Base-by-base conservation (phyloP, 2,113 vertebrate genomes). In the Patagioenas fasciata region DNA sequence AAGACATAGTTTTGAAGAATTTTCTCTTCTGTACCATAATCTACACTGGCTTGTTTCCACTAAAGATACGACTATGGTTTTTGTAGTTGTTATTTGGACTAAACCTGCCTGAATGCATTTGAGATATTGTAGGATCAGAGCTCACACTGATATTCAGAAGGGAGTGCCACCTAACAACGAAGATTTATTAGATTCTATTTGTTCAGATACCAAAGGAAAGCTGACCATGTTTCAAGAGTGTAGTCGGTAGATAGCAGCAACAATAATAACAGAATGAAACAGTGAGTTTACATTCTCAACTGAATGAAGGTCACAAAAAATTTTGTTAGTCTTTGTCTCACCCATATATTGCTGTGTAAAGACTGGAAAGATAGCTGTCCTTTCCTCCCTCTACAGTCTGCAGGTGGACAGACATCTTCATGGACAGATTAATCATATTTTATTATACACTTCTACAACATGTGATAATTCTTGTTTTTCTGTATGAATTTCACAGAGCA, bases 41-140 rank as follows among this genome's bases (percentile, higher is more conserved):
- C 7, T 80, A 7, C 13, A 40, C 6, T 16, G 15, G 4, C 6
- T 51, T 79, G 28, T 74, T 86, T 54, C 8, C 9, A 8, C 38
- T 84, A 53, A 23, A 15, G 25, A 65, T 36, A 25, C 5, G 6
- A 13, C 13, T 60, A 15, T 8, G 10, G 0, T 51, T 92, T 60
- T 44, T 73, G 1, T 24, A 29, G 21, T 25, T 0, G 0, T 77
- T 80, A 11, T 64, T 57, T 40, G 50, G 5, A 25, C 5, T 57
- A 75, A 86, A 3, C 5, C 8, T 31, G 23, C 13, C 18, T 29
- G 36, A 34, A 57, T 38, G 38, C 4, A 26, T 18, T 8, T 40
- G n/a, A 77, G 18, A 51, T 83, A 44, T 25, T 40, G 47, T 56
- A 31, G 69, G 54, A 34, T 60, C 20, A 66, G 5, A 73, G 7